phyloP scores from a whole-genome alignment of 2,888 invertebrate species.

The Lasioglossum calceatum region DNA sequence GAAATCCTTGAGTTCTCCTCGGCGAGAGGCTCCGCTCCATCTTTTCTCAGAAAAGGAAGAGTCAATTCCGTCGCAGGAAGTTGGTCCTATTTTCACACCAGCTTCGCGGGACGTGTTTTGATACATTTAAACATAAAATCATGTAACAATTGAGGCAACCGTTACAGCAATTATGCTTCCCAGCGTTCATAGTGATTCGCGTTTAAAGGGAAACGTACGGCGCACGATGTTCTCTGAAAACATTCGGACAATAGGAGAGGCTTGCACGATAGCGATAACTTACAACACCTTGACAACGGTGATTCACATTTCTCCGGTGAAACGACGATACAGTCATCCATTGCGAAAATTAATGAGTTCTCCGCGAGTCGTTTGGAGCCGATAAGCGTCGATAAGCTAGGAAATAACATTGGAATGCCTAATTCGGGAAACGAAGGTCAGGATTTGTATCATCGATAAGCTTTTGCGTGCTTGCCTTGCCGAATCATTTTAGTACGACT shows the following conservation, averaged over 20 bases:
- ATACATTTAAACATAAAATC: no score
- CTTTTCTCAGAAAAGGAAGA: not conserved
- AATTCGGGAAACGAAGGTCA: not conserved
- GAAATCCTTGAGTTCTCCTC: conserved; percentile 15
- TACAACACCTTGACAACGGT: not conserved
- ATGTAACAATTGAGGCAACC: not conserved
- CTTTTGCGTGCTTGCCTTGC: not conserved
- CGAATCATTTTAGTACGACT: not conserved
- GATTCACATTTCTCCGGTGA: conserved; percentile 29
- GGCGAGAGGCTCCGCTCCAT: not conserved
- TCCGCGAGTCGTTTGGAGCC: not conserved
- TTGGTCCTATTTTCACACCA: not conserved
- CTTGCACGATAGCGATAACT: conserved; percentile 32
- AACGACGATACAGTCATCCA: not conserved
- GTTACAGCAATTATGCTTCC: not conserved
- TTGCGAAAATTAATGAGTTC: not conserved
- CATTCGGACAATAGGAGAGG: not conserved
- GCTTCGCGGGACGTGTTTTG: not conserved
- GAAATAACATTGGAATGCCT: not conserved
- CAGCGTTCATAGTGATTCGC: not conserved
- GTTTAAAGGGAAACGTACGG: not conserved
- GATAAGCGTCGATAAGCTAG: not conserved
- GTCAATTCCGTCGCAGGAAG: not conserved
- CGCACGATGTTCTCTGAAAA: not conserved
- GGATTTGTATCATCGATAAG: not conserved